Percentiles rank a stretch among this genome's conserved stretches.
Conservation (phyloP, 2,888 invertebrate genomes). For the Polyploca ridens region DNA sequence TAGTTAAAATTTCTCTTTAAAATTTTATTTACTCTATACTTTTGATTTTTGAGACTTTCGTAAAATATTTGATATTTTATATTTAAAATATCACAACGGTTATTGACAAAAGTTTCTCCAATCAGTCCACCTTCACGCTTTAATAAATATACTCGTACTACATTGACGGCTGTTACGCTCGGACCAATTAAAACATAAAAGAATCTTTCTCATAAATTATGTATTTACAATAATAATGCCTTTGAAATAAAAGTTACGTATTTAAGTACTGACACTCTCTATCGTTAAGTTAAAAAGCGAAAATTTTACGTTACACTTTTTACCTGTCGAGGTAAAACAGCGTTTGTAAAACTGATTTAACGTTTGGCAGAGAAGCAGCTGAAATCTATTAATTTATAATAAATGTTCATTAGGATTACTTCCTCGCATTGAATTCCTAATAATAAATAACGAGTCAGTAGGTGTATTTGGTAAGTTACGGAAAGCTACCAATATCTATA, state of each 20-base stretch:
- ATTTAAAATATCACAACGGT: background rate
- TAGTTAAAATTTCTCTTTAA: too few relatives aligned
- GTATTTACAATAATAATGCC: too few relatives aligned
- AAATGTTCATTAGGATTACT: too few relatives aligned
- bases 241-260: too few relatives aligned
- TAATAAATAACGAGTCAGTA: background rate
- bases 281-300: too few relatives aligned
- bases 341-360: too few relatives aligned
- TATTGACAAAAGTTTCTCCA: constrained; percentile 10
- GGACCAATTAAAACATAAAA: constrained; percentile 6
- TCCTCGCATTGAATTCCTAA: too few relatives aligned
- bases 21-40: background rate
- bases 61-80: background rate
- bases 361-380: too few relatives aligned
- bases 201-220: background rate
- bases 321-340: too few relatives aligned
- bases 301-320: too few relatives aligned
- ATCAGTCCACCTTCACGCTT: constrained; percentile 10
- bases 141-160: background rate
- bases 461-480: background rate
- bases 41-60: background rate
- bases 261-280: too few relatives aligned
- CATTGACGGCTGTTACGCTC: background rate
- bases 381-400: too few relatives aligned
- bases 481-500: background rate